Evolutionary conservation across 2,797 vertebrate species (phyloP), one percentile per base, ranked within the genome.

Genomic region (Microctenopoma stevenorrisi): DNA sequence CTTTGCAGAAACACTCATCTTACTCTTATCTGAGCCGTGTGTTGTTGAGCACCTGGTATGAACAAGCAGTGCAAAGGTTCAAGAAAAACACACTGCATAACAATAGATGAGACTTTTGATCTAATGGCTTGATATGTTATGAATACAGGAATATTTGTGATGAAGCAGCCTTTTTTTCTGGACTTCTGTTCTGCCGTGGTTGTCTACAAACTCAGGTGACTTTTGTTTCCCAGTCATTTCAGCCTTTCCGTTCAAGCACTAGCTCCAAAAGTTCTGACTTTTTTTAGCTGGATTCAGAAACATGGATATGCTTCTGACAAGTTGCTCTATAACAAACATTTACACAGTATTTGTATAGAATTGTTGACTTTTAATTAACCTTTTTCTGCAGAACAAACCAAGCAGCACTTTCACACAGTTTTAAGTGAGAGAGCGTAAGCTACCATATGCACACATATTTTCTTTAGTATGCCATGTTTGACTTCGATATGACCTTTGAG

Each of bases 401-500:
- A 30, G 62, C 44, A 2, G 72, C 68, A 86, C 78, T 78, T 88
- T 83, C 66, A 72, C 54, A 4, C 47, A 3, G 0, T 3, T 64
- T 47, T 54, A 59, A 73, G 43, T 53, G 8, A 22, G 54, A 66
- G 22, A 57, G 50, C 49, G 64, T 5, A 3, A 3, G 43, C 43
- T 16, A 50, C 30, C 57, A 72, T 68, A 28, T 64, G 68, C 49
- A 30, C 63, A 49, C 73, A 81, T 81, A 85, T 84, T 90, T 88
- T 77, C 56, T 61, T 64, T 48, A 35, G 60, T 76, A 18, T 43
- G 47, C 59, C 18, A 4, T 85, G 85, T 92, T 91, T 90, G 84
- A 91, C 84, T 91, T 89, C 56, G 80, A 83, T 58, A 61, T 90
- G 90, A 91, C 90, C 90, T 92, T 91, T 91, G 89, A 89, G 83